Evolutionary conservation across 1,140 invertebrate species (phyloP).

Genomic region (Augochlora pura): DNA sequence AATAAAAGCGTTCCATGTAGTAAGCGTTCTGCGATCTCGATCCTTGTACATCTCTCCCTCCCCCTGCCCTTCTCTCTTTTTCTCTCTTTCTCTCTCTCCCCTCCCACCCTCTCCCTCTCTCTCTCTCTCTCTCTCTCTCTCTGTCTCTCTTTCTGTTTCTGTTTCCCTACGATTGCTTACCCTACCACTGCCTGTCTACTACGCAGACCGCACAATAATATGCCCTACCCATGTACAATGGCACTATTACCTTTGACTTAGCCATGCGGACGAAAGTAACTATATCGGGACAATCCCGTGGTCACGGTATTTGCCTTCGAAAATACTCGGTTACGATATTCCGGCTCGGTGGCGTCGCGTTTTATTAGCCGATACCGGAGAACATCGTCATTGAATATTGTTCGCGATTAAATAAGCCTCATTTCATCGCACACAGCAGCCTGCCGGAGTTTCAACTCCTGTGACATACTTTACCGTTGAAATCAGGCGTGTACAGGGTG

Average conservation of each 20-base stretch:
- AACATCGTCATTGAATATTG: background rate
- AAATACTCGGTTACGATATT: background rate
- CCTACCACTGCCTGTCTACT: slow-evolving; percentile 33
- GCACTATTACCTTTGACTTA: slow-evolving; percentile 41
- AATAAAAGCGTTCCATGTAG: slow-evolving; percentile 76
- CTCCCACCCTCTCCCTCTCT: slow-evolving; percentile 20
- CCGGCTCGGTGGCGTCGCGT: background rate
- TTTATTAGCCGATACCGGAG: background rate
- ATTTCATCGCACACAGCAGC: background rate
- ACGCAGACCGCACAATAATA: slow-evolving; percentile 7
- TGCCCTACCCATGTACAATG: slow-evolving; percentile 1
- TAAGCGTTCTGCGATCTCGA: slow-evolving; percentile 65
- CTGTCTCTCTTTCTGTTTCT: slow-evolving; percentile 34
- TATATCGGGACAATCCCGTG: background rate
- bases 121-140: slow-evolving; percentile 32
- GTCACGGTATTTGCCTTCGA: slow-evolving; percentile 18
- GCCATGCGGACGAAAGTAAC: slow-evolving; percentile 37
- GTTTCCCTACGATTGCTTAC: slow-evolving; percentile 43
- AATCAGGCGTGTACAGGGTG: no score
- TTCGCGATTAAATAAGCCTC: background rate
- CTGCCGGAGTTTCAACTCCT: no score
- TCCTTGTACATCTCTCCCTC: slow-evolving; percentile 65
- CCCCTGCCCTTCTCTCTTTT: background rate
- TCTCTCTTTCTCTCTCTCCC: slow-evolving; percentile 34
- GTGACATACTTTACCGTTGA: background rate